Evolutionary conservation across 2,888 invertebrate genomes (phyloP).

Genomic region (Trachelus stipa): DNA sequence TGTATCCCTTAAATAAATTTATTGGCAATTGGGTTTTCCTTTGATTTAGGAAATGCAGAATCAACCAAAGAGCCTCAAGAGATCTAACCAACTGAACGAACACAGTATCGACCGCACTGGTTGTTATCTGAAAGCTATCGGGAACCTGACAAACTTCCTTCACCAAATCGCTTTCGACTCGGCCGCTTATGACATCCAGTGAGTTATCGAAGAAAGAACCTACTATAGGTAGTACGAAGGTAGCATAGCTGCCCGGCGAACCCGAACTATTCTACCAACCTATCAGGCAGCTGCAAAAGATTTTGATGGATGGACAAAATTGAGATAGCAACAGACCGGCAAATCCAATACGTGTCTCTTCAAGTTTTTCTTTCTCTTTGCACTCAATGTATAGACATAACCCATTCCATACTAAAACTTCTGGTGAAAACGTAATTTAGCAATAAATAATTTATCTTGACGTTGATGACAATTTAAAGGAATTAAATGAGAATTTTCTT

Average conservation of each 20-base stretch:
- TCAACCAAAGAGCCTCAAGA: not conserved
- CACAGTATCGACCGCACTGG: not conserved
- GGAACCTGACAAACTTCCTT: slow-evolving; percentile 8
- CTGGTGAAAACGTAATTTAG: not conserved
- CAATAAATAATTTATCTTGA: not conserved
- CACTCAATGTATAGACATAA: too few relatives aligned
- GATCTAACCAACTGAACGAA: not conserved
- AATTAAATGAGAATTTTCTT: not conserved
- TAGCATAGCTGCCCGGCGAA: not conserved
- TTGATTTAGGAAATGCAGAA: not conserved
- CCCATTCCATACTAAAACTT: not conserved
- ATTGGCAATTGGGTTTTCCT: not conserved
- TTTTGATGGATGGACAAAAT: not conserved
- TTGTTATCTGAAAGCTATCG: not conserved
- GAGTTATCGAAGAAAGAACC: slow-evolving; percentile 12
- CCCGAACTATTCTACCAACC: not conserved
- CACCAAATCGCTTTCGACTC: slow-evolving; percentile 4
- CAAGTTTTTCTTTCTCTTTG: too few relatives aligned
- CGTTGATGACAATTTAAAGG: not conserved
- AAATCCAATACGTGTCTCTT: not conserved
- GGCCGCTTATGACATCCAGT: not conserved
- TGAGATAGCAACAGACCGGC: not conserved
- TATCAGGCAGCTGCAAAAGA: not conserved
- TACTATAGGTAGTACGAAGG: not conserved
- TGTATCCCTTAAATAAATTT: not conserved